Evolutionary conservation across 2,797 vertebrate species (phyloP).

Genomic region (Semaprochilodus insignis): DNA sequence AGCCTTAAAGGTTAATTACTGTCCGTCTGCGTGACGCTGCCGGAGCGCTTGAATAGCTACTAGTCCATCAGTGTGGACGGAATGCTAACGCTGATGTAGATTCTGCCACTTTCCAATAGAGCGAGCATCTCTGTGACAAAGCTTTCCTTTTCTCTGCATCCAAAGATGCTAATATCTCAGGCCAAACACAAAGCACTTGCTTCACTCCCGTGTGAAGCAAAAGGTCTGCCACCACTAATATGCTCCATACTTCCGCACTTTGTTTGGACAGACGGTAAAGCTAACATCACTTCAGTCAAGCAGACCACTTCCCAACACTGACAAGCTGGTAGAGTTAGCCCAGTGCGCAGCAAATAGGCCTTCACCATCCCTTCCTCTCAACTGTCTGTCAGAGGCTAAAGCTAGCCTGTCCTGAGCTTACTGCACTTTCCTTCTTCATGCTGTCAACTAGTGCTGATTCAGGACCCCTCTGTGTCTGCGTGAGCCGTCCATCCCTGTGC

Average conservation of each 20-base stretch:
- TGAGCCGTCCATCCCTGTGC: slow-evolving; percentile 20
- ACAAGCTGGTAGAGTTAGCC: neutral
- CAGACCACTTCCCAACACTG: neutral
- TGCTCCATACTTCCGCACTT: neutral
- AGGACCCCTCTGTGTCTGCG: neutral
- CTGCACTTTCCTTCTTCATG: neutral
- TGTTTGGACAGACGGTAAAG: slow-evolving; percentile 14
- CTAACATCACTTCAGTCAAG: neutral
- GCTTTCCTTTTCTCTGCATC: neutral
- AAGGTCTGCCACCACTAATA: neutral
- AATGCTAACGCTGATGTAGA: neutral
- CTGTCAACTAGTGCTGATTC: slow-evolving; percentile 15
- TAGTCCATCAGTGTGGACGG: slow-evolving; percentile 7
- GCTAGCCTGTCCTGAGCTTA: slow-evolving; percentile 10
- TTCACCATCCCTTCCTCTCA: slow-evolving; percentile 11
- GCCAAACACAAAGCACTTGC: neutral
- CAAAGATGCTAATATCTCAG: neutral
- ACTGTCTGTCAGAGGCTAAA: slow-evolving; percentile 23
- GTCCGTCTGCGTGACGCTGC: slow-evolving; percentile 74
- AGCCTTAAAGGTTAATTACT: slow-evolving; percentile 83
- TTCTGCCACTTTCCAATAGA: neutral
- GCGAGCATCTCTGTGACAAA: neutral
- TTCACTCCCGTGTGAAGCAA: neutral
- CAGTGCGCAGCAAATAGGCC: slow-evolving; percentile 4
- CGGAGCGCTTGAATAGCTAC: slow-evolving; percentile 73